phyloP scores from a whole-genome alignment of 2,797 vertebrate species.

The Argyrosomus regius region DNA sequence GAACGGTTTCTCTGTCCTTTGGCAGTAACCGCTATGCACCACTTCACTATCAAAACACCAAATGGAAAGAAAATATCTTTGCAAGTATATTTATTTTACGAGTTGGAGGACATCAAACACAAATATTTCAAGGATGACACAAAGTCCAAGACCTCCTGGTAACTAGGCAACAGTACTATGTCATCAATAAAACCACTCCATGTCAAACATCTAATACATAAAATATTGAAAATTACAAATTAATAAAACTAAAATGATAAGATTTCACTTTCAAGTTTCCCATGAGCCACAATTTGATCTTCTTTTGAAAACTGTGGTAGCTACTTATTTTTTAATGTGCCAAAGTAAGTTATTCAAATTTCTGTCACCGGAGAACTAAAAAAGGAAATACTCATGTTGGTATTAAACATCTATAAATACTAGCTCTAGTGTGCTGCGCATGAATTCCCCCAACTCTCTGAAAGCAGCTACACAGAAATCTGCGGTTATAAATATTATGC shows the following conservation, averaged over 20 bases:
- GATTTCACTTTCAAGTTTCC: background rate
- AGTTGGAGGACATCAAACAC: background rate
- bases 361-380: constrained; percentile 3
- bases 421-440: background rate
- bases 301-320: background rate
- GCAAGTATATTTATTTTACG: background rate
- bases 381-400: background rate
- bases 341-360: background rate
- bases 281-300: background rate
- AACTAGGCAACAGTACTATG: background rate
- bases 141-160: background rate
- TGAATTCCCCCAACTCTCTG: background rate
- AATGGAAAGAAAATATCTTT: background rate
- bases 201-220: background rate
- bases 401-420: background rate
- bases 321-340: background rate
- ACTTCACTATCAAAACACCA: background rate
- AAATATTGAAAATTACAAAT: background rate
- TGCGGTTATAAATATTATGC: constrained; percentile 5
- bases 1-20: background rate
- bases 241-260: background rate
- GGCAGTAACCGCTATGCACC: background rate
- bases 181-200: background rate
- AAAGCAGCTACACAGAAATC: background rate
- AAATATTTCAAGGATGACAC: background rate